Conservation (phyloP, 2,888 invertebrate genomes). For the Drosophila meridionalis region DNA sequence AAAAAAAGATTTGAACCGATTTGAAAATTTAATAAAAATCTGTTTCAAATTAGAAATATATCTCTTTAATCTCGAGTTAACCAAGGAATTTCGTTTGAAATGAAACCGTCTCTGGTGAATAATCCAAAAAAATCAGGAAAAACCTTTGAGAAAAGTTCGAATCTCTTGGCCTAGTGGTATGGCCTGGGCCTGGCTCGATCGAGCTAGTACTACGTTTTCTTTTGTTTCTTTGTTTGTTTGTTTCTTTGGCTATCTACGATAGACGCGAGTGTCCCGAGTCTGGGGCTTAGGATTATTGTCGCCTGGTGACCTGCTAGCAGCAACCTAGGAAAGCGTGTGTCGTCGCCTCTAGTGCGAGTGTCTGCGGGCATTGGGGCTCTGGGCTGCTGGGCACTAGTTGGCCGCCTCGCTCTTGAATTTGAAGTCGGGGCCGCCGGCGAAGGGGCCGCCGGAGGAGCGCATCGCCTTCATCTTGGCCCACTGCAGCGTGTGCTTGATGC, state of each 20-base stretch:
- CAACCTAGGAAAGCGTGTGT: slow-evolving; percentile 72
- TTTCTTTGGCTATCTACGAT: slow-evolving; percentile 65
- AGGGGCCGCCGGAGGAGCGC: slow-evolving; percentile 85
- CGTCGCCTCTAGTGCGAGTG: slow-evolving; percentile 51
- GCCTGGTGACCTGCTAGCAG: slow-evolving; percentile 72
- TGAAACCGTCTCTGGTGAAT: slow-evolving; percentile 20
- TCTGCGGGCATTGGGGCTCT: slow-evolving; percentile 31
- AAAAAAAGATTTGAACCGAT: not conserved
- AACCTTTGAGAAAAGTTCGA: not conserved
- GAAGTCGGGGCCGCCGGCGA: slow-evolving; percentile 84
- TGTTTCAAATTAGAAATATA: too few relatives aligned
- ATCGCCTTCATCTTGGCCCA: slow-evolving; percentile 93
- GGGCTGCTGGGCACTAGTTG: slow-evolving; percentile 57
- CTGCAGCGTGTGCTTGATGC: slow-evolving; percentile 92
- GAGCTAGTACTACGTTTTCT: slow-evolving; percentile 8
- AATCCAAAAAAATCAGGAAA: not conserved
- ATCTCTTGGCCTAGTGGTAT: not conserved
- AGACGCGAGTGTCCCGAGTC: slow-evolving; percentile 69
- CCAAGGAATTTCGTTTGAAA: not conserved
- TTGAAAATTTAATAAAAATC: too few relatives aligned
- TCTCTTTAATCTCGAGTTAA: too few relatives aligned
- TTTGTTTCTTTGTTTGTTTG: slow-evolving; percentile 6
- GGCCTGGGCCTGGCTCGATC: slow-evolving; percentile 13
- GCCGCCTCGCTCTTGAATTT: slow-evolving; percentile 83
- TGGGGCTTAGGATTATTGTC: slow-evolving; percentile 71